Conservation (phyloP, 2,888 invertebrate species). For the Xestia xanthographa region DNA sequence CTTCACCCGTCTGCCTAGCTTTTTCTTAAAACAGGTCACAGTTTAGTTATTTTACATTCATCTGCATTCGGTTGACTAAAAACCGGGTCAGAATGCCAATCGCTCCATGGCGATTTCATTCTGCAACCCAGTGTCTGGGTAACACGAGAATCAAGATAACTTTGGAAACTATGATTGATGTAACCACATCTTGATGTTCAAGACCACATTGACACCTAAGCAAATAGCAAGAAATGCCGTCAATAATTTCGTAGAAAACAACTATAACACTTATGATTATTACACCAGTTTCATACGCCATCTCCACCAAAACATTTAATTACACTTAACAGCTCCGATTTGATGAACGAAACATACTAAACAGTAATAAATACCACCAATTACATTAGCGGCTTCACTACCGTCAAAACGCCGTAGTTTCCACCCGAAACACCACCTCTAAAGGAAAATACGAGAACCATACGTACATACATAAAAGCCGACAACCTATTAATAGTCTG, state of each 20-base stretch:
- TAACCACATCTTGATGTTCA: not conserved
- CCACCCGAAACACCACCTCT: conserved; percentile 33
- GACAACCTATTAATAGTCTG: conserved; percentile 67
- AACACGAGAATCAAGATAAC: not conserved
- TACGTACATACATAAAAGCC: conserved; percentile 60
- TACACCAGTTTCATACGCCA: not conserved
- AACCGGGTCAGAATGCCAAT: no score
- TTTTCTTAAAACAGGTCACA: no score
- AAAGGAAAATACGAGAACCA: conserved; percentile 54
- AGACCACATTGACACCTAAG: not conserved
- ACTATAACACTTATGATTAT: not conserved
- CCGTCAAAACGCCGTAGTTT: conserved; percentile 55
- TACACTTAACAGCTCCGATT: conserved; percentile 19
- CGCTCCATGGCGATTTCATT: no score
- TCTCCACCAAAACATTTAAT: conserved; percentile 16
- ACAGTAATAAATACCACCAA: conserved; percentile 53
- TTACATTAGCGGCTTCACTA: conserved; percentile 52
- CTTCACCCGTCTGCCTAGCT: no score
- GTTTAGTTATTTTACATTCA: no score
- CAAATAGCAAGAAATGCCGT: not conserved
- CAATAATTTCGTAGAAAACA: not conserved
- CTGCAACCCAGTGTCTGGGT: no score
- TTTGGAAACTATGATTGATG: not conserved
- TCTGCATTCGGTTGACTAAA: no score
- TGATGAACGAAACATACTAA: conserved; percentile 40